phyloP scores from a whole-genome alignment of 2,113 vertebrate species.

The Lepus americanus region DNA sequence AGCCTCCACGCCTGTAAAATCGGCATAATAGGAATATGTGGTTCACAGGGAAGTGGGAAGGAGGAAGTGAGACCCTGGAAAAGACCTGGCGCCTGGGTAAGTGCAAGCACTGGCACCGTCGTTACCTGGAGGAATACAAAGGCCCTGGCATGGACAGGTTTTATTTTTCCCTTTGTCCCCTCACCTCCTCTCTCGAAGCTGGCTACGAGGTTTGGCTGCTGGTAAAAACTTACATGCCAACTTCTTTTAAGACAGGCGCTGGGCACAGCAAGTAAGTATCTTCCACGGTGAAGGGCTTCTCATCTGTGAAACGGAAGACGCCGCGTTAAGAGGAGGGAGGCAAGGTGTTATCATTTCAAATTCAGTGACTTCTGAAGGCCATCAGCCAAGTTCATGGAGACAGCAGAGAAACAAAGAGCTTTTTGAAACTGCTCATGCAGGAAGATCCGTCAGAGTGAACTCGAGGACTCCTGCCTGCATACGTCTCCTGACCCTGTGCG shows the following conservation, averaged over 20 bases:
- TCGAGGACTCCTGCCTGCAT: background rate
- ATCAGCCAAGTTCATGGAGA: slow-evolving; percentile 13
- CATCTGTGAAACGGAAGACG: slow-evolving; percentile 88
- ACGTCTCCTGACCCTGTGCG: background rate
- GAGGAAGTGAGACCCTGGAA: background rate
- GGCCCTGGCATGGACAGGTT: background rate
- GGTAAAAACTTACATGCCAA: slow-evolving; percentile 93
- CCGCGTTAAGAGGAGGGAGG: slow-evolving; percentile 17
- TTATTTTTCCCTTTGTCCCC: background rate
- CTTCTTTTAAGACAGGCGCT: slow-evolving; percentile 95
- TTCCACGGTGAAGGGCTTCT: slow-evolving; percentile 96
- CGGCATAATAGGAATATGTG: background rate
- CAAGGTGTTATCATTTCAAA: background rate
- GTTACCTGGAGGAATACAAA: background rate
- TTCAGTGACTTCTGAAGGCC: background rate
- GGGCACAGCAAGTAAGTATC: slow-evolving; percentile 97
- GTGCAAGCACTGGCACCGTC: background rate
- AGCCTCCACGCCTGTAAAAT: background rate
- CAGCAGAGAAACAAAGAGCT: background rate
- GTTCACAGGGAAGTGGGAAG: background rate
- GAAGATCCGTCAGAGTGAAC: background rate
- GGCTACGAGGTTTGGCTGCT: background rate
- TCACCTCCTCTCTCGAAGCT: background rate
- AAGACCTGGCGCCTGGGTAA: background rate
- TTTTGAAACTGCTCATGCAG: background rate